Evolutionary conservation across 2,113 vertebrate species (phyloP).

Genomic region (Acanthisitta chloris): DNA sequence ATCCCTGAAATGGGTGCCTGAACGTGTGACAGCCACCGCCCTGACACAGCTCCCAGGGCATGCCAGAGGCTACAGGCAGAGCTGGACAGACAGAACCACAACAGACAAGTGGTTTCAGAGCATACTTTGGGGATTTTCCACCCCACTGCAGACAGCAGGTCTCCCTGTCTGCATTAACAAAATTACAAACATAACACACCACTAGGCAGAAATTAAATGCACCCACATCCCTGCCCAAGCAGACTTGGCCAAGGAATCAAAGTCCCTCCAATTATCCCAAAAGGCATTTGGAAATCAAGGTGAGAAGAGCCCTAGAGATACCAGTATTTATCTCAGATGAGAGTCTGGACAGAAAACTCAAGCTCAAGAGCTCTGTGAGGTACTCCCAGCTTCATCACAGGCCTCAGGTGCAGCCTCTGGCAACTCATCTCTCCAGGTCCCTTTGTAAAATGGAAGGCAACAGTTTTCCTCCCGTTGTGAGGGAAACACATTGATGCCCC

Average conservation of each 20-base stretch:
- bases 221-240: neutral
- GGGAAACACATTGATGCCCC: neutral
- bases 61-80: neutral
- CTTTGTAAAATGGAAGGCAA: neutral
- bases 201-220: neutral
- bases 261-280: neutral
- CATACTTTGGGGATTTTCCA: neutral
- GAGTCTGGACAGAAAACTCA: neutral
- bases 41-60: neutral
- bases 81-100: neutral
- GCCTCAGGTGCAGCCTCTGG: constrained; percentile 42
- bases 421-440: constrained; percentile 2
- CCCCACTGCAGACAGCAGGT: neutral
- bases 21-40: neutral
- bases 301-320: neutral
- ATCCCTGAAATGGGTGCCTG: neutral
- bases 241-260: neutral
- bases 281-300: neutral
- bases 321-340: neutral
- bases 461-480: neutral
- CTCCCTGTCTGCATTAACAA: neutral
- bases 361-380: neutral
- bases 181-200: neutral
- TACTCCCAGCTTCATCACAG: neutral
- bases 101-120: neutral